Evolutionary conservation across 1,140 invertebrate genomes (phyloP).

Genomic region (Melanaphis sacchari): DNA sequence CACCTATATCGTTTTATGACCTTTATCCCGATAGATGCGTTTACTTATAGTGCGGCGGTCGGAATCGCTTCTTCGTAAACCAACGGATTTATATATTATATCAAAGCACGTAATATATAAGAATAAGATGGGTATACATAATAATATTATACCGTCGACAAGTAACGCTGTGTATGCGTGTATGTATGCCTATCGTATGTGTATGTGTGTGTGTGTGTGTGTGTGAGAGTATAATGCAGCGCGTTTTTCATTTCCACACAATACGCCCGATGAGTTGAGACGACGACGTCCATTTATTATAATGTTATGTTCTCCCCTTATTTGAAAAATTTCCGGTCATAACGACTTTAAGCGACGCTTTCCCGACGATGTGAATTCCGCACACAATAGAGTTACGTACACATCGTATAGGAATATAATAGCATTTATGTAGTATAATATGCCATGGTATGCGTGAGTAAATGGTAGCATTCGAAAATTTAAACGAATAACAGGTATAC

Average conservation of each 20-base stretch:
- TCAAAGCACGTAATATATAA: not conserved
- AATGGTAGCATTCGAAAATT: not conserved
- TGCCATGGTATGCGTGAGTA: not conserved
- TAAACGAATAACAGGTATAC: not conserved
- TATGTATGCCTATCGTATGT: not conserved
- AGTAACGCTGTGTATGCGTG: not conserved
- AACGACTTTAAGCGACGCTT: conserved; percentile 13
- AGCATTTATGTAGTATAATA: not conserved
- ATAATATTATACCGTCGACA: conserved; percentile 8
- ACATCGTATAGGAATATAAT: not conserved
- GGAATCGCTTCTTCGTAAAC: not conserved
- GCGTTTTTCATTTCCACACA: conserved; percentile 29
- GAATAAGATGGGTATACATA: not conserved
- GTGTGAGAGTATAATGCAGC: not conserved
- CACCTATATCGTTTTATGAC: not conserved
- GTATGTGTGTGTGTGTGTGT: not conserved
- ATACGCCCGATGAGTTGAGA: conserved; percentile 20
- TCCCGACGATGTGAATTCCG: not conserved
- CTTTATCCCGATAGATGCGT: not conserved
- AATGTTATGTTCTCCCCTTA: not conserved
- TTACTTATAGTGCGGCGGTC: not conserved
- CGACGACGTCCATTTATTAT: not conserved
- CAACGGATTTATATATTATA: conserved; percentile 30
- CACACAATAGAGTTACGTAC: not conserved
- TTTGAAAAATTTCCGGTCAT: conserved; percentile 27